These are phyloP conservation scores for Poeciliopsis turneri DNA, from an alignment of 2,797 vertebrate species.

Conservation along the genomic window DNA sequence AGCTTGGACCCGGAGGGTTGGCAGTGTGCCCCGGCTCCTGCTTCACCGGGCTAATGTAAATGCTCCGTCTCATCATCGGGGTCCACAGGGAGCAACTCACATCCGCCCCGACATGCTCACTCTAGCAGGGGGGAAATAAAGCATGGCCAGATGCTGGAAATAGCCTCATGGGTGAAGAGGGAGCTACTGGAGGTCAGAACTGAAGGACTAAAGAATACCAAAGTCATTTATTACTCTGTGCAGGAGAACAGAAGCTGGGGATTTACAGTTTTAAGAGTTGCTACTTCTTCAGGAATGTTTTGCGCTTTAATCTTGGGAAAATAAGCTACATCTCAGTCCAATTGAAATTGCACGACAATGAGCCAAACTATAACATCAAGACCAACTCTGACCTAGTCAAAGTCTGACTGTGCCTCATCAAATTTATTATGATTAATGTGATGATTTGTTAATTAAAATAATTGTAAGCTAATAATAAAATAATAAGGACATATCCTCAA, in stretches of 20 bases:
- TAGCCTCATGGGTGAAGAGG: slow-evolving; percentile 29
- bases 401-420: too few species aligned
- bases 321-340: too few species aligned
- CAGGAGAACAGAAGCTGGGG: slow-evolving; percentile 17
- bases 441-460: too few species aligned
- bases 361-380: too few species aligned
- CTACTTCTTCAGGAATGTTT: slow-evolving; percentile 4
- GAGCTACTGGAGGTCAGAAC: slow-evolving; percentile 48
- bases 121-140: slow-evolving; percentile 20
- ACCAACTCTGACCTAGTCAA: too few species aligned
- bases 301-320: background rate
- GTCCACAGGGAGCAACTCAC: slow-evolving; percentile 50
- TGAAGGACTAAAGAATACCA: slow-evolving; percentile 43
- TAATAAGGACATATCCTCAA: too few species aligned
- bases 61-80: slow-evolving; percentile 59
- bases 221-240: slow-evolving; percentile 36
- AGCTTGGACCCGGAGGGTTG: slow-evolving; percentile 43
- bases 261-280: background rate
- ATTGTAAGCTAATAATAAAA: too few species aligned
- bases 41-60: slow-evolving; percentile 65
- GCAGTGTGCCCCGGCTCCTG: slow-evolving; percentile 56
- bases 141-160: slow-evolving; percentile 49
- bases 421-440: too few species aligned
- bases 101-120: slow-evolving; percentile 53
- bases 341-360: too few species aligned